Evolutionary conservation across 2,888 invertebrate genomes (phyloP).

Genomic region (Ypsolopha sequella): DNA sequence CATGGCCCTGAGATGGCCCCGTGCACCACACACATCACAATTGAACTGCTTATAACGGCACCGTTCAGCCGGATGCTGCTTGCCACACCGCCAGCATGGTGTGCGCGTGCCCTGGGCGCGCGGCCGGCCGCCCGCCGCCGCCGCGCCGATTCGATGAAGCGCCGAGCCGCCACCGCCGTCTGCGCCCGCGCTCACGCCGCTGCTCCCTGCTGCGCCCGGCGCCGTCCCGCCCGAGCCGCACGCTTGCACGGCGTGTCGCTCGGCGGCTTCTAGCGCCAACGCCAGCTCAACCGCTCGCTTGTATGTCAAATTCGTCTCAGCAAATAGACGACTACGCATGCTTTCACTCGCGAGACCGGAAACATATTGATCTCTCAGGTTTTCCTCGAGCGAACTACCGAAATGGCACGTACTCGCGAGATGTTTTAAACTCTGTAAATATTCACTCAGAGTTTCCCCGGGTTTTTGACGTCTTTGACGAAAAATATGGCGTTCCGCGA

Average conservation of each 20-base stretch:
- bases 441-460: background rate
- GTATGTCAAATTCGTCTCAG: background rate
- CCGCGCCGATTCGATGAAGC: background rate
- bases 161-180: too few relatives aligned
- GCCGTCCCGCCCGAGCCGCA: too few relatives aligned
- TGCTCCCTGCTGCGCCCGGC: background rate
- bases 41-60: background rate
- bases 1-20: background rate
- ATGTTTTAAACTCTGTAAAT: background rate
- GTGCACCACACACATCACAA: background rate
- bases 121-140: background rate
- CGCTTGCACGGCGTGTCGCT: background rate
- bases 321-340: background rate
- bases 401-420: background rate
- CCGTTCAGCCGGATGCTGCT: background rate
- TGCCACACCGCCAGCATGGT: background rate
- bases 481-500: slow-evolving; percentile 5
- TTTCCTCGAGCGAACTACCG: background rate
- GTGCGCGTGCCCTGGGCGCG: background rate
- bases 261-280: background rate
- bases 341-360: background rate
- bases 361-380: background rate
- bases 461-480: slow-evolving; percentile 2
- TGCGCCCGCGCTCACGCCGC: background rate
- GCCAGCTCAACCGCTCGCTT: background rate